Evolutionary conservation across 1,140 invertebrate genomes (phyloP).

Genomic region (Plectus sambesii): DNA sequence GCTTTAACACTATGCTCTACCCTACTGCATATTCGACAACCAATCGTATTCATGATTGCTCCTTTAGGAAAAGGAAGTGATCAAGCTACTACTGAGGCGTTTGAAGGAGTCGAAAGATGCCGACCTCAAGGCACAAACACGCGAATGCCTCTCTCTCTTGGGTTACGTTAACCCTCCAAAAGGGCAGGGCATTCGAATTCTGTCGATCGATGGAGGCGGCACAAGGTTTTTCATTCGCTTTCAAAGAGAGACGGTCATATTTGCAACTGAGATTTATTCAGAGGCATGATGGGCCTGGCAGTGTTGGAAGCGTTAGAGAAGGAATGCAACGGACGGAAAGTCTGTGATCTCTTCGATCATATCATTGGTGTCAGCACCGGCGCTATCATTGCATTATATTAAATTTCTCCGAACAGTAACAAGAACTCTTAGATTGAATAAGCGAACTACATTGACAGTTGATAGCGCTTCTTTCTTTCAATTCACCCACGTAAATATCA

Average conservation of each 20-base stretch:
- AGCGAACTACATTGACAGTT: too few relatives aligned
- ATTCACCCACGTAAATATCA: too few relatives aligned
- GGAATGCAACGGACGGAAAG: slow-evolving; percentile 47
- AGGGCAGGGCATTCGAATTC: slow-evolving; percentile 63
- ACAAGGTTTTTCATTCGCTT: too few relatives aligned
- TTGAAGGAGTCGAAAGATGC: slow-evolving; percentile 2
- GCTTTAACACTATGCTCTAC: too few relatives aligned
- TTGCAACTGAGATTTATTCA: too few relatives aligned
- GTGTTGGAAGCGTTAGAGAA: slow-evolving; percentile 34
- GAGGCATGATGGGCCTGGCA: slow-evolving; percentile 42
- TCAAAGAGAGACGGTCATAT: too few relatives aligned
- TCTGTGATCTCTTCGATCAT: slow-evolving; percentile 62
- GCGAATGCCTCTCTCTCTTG: slow-evolving; percentile 55
- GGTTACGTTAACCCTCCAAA: slow-evolving; percentile 61
- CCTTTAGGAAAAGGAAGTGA: slow-evolving; percentile 17
- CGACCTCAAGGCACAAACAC: slow-evolving; percentile 10
- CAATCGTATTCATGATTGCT: too few relatives aligned
- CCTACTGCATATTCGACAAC: too few relatives aligned
- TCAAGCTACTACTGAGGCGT: slow-evolving; percentile 15
- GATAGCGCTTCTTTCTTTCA: too few relatives aligned
- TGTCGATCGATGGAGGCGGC: slow-evolving; percentile 80
- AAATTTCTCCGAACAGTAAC: too few relatives aligned
- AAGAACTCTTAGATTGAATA: too few relatives aligned
- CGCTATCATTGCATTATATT: too few relatives aligned
- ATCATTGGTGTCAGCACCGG: slow-evolving; percentile 82